phyloP scores from a whole-genome alignment of 2,888 invertebrate species.

The Phyto melanocephala region DNA sequence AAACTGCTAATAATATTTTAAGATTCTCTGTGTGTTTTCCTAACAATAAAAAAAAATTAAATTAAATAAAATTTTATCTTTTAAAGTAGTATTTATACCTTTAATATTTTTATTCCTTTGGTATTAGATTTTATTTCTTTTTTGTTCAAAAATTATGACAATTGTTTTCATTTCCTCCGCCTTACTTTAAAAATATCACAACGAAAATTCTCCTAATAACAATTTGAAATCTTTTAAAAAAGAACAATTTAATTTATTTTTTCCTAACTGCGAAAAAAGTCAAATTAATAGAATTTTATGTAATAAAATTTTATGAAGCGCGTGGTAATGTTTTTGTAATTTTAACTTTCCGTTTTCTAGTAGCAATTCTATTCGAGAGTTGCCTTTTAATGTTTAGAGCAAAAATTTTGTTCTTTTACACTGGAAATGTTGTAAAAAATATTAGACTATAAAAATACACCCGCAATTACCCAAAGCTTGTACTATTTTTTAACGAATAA shows the following conservation, averaged over 20 bases:
- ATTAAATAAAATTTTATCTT: too few relatives aligned
- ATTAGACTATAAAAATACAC: constrained; percentile 40
- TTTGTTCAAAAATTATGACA: background rate
- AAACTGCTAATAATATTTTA: too few relatives aligned
- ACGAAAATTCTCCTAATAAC: constrained; percentile 17
- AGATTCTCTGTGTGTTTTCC: too few relatives aligned
- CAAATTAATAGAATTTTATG: constrained; percentile 70
- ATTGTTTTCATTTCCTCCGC: background rate
- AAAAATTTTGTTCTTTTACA: constrained; percentile 38
- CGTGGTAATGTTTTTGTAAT: constrained; percentile 62
- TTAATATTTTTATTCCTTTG: background rate
- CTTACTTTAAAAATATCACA: background rate
- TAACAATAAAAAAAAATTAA: too few relatives aligned
- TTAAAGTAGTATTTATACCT: too few relatives aligned
- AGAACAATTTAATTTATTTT: constrained; percentile 17
- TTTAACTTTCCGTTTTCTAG: constrained; percentile 9
- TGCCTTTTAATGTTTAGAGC: constrained; percentile 31
- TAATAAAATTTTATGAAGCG: constrained; percentile 76
- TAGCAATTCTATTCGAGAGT: constrained; percentile 2
- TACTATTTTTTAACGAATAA: constrained; percentile 2
- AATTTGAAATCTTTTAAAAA: constrained; percentile 23
- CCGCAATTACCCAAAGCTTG: constrained; percentile 51
- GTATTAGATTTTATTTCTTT: background rate
- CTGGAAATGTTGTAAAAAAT: background rate
- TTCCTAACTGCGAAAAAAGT: constrained; percentile 32